Evolutionary conservation across 2,888 invertebrate genomes (phyloP).

Genomic region (Drosophila sordidula): DNA sequence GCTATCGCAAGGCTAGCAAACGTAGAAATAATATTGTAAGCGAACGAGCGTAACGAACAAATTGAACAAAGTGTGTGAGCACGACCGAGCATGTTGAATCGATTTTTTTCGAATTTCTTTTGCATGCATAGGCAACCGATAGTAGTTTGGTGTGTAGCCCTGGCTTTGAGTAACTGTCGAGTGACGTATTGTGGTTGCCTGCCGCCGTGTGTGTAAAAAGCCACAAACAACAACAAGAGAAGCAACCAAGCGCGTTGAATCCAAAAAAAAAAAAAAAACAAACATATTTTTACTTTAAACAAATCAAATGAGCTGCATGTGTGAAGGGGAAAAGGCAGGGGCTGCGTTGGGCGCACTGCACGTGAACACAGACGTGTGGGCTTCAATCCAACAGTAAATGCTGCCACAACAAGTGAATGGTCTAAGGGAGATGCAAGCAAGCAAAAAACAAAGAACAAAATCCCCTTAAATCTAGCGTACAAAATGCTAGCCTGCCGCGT

Average conservation of each 20-base stretch:
- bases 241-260: slow-evolving; percentile 20
- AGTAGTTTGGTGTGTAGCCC: slow-evolving; percentile 41
- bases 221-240: slow-evolving; percentile 33
- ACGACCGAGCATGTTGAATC: too few species aligned
- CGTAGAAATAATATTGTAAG: background rate
- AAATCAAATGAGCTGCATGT: slow-evolving; percentile 59
- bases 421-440: slow-evolving; percentile 8
- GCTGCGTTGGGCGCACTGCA: slow-evolving; percentile 19
- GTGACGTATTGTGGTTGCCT: slow-evolving; percentile 58
- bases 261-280: slow-evolving; percentile 26
- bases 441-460: background rate
- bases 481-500: slow-evolving; percentile 37
- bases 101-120: background rate
- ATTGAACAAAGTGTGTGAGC: too few species aligned
- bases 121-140: slow-evolving; percentile 5
- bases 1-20: slow-evolving; percentile 10
- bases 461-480: slow-evolving; percentile 21
- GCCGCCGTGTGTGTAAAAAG: slow-evolving; percentile 24
- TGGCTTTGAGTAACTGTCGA: slow-evolving; percentile 48
- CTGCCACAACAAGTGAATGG: slow-evolving; percentile 59
- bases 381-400: slow-evolving; percentile 62
- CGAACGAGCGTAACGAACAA: background rate
- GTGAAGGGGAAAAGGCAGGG: slow-evolving; percentile 10
- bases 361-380: slow-evolving; percentile 59
- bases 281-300: slow-evolving; percentile 60